These are phyloP conservation scores for Melanostigma gelatinosum DNA, from an alignment of 2,113 vertebrate genomes.

Conservation along the genomic window DNA sequence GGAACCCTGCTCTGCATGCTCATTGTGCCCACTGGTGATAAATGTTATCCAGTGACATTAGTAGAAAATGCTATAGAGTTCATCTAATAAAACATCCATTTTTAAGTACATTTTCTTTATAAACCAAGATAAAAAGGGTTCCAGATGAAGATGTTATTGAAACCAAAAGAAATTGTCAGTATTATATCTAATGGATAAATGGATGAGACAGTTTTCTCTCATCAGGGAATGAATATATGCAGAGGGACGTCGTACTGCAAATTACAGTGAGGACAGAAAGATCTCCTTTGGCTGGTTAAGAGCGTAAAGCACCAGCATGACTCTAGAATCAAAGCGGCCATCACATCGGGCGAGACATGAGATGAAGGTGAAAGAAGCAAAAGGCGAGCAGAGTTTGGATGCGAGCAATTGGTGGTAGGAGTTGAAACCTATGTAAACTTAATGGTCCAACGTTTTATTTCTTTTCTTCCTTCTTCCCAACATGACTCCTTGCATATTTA, in stretches of 20 bases:
- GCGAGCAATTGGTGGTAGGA: conserved; percentile 42
- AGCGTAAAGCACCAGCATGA: conserved; percentile 55
- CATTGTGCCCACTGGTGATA: neutral
- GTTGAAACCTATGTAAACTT: conserved; percentile 68
- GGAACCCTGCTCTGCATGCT: neutral
- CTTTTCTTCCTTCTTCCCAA: conserved; percentile 23
- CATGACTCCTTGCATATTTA: conserved; percentile 67
- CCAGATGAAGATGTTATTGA: conserved; percentile 43
- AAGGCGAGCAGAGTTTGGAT: conserved; percentile 43
- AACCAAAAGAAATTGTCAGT: conserved; percentile 4
- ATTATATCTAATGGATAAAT: conserved; percentile 31
- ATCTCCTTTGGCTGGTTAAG: conserved; percentile 33
- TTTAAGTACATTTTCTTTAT: neutral
- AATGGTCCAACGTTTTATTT: conserved; percentile 38
- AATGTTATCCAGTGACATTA: neutral
- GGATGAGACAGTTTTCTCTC: conserved; percentile 21
- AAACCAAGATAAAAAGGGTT: conserved; percentile 34
- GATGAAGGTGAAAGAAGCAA: conserved; percentile 47
- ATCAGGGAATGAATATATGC: conserved; percentile 21
- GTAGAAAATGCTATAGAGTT: neutral
- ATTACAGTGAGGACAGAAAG: conserved; percentile 33
- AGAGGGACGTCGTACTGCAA: conserved; percentile 32
- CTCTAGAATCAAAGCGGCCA: conserved; percentile 56
- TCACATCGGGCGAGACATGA: conserved; percentile 35
- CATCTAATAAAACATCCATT: neutral